Evolutionary conservation across 2,113 vertebrate genomes (phyloP).

Genomic region (Tauraco erythrolophus): DNA sequence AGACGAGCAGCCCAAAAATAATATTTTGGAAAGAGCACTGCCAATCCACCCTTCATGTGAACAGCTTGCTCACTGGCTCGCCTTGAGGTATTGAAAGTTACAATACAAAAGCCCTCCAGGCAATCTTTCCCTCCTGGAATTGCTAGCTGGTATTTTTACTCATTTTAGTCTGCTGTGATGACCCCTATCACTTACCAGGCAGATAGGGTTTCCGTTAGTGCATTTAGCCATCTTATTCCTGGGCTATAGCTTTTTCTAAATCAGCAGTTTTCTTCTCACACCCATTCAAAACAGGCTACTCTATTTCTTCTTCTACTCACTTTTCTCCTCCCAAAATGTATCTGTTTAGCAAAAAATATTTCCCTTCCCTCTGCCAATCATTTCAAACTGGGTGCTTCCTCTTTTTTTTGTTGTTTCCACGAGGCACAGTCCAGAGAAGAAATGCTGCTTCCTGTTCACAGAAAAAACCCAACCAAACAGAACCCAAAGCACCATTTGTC

Average conservation of each 20-base stretch:
- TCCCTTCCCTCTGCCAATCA: fast-evolving
- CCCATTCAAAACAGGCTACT: background rate
- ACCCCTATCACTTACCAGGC: background rate
- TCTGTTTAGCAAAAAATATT: background rate
- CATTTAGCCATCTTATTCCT: background rate
- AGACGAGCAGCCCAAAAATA: constrained; percentile 44
- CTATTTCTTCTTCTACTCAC: background rate
- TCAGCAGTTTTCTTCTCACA: background rate
- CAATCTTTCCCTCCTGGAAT: background rate
- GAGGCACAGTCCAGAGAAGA: background rate
- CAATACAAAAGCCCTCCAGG: background rate
- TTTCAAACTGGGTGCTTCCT: background rate
- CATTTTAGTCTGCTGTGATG: background rate
- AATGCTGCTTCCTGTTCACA: background rate
- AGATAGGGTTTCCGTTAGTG: background rate
- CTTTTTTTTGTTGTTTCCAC: background rate
- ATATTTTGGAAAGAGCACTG: constrained; percentile 45
- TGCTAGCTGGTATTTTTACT: background rate
- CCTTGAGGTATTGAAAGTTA: background rate
- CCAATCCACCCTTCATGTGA: constrained; percentile 18
- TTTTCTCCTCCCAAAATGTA: background rate
- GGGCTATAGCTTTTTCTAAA: background rate
- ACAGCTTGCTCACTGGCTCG: background rate
- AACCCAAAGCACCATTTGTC: background rate
- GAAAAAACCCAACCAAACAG: background rate